Evolutionary conservation across 2,113 vertebrate genomes (phyloP), one percentile per base, ranked within the genome.

Genomic region (Pelodiscus sinensis): DNA sequence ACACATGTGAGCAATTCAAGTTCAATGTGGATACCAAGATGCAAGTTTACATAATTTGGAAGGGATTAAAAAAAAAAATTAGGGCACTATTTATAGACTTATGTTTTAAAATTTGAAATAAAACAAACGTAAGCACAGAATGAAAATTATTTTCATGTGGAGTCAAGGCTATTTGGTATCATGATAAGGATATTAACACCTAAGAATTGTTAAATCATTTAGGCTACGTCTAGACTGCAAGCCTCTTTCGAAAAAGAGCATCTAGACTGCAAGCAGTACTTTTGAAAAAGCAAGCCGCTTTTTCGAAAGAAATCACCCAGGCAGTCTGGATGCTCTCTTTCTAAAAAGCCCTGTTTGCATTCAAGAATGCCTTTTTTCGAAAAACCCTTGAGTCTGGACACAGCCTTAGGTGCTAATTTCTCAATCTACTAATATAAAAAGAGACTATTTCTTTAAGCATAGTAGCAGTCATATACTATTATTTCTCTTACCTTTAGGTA

Each of bases 401-500:
- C 12, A 9, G 8, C 12, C 8, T 10, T 22, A 82, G 89, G 62
- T 9, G 55, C 0, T 75, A 58, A n/a, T 11, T 15, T 27, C 10
- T 6, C 6, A 8, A 85, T 83, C 24, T 7, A 65, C 24, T 4
- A 51, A 62, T 50, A 50, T 29, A 73, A 52, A 16, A 29, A 24
- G 52, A 19, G 0, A 1, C 22, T 38, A 5, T 35, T 83, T 68
- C 51, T 82, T 68, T 65, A 77, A 77, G 2, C 3, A 35, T 8
- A 27, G 83, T 18, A 60, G 56, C 29, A 52, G 54, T 79, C 25
- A 82, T 22, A 22, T 6, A 51, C 54, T 15, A 82, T 1, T 6
- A 9, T 1, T 3, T 88, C 82, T 80, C 96, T 92, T 96, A 99
- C 99, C 98, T 98, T 99, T 65, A 99, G 94, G 90, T 99, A 99